Conservation (phyloP, 2,888 invertebrate species). For the Dolichomitus sp. region DNA sequence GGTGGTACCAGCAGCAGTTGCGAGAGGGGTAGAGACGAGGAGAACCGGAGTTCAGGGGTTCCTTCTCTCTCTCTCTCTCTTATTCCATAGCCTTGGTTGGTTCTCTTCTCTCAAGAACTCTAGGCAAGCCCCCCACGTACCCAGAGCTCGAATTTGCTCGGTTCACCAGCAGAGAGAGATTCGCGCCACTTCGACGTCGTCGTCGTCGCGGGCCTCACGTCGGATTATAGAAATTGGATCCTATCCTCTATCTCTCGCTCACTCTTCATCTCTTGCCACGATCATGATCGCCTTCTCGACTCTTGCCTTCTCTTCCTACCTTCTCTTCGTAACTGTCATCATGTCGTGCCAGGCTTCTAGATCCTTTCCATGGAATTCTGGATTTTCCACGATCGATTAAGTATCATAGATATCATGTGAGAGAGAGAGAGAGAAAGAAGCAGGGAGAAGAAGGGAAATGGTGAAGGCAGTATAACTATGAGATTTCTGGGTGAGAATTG, state of each 20-base stretch:
- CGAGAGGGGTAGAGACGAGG: constrained; percentile 36
- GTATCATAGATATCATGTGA: constrained; percentile 39
- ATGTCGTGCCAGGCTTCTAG: constrained; percentile 47
- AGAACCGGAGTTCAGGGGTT: constrained; percentile 48
- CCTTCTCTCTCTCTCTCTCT: constrained; percentile 22
- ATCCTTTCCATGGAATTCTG: constrained; percentile 52
- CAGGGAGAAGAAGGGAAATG: not conserved
- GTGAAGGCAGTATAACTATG: constrained; percentile 6
- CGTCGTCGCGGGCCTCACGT: constrained; percentile 50
- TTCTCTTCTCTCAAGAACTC: constrained; percentile 42
- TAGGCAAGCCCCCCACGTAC: constrained; percentile 26
- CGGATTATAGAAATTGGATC: constrained; percentile 67
- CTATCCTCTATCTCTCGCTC: constrained; percentile 7
- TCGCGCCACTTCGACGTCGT: constrained; percentile 46
- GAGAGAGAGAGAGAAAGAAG: not conserved
- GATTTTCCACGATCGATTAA: constrained; percentile 65
- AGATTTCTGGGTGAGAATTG: constrained; percentile 27
- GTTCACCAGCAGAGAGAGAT: constrained; percentile 40
- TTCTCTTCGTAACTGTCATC: constrained; percentile 59
- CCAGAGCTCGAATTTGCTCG: constrained; percentile 40
- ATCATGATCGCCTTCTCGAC: constrained; percentile 27
- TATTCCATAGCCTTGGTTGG: not conserved
- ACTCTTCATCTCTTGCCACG: constrained; percentile 6
- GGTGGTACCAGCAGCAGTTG: constrained; percentile 58
- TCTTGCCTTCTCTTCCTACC: not conserved